Percentiles rank a stretch among this genome's conserved stretches.
Conservation (phyloP, 92 coral and sea anemone genomes). For the Micromussa lordhowensis region DNA sequence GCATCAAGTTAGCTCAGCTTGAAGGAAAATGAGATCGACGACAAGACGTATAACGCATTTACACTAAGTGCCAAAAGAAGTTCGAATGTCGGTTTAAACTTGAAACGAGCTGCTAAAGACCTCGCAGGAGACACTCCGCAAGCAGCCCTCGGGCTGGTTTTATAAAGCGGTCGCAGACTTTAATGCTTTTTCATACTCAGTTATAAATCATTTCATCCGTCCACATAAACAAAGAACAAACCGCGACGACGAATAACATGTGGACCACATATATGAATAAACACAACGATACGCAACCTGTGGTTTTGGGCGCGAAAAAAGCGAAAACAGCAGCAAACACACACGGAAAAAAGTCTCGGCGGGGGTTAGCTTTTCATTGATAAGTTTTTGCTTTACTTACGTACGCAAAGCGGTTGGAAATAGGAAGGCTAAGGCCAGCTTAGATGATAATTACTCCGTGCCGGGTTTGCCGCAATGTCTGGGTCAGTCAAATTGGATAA, state of each 20-base stretch:
- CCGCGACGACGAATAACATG: constrained; percentile 27
- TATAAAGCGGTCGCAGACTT: background rate
- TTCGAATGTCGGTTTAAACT: background rate
- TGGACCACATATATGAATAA: background rate
- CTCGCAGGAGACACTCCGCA: background rate
- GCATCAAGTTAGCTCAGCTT: no score
- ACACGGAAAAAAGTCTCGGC: background rate
- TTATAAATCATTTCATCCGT: background rate
- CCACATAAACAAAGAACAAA: background rate
- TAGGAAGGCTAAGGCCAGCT: background rate
- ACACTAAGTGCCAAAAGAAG: background rate
- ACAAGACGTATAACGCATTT: background rate
- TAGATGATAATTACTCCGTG: background rate
- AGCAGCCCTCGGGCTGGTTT: background rate
- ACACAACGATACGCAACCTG: background rate
- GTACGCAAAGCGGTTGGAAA: background rate
- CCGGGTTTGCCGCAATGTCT: background rate
- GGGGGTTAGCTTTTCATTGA: constrained; percentile 11
- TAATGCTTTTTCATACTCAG: background rate
- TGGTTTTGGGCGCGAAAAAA: constrained; percentile 30
- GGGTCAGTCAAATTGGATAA: background rate
- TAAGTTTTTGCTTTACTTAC: background rate
- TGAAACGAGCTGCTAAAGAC: background rate
- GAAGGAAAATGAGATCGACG: background rate
- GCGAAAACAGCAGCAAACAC: background rate